These are phyloP conservation scores for Agrotis segetum DNA, from an alignment of 2,888 invertebrate species.

Conservation along the genomic window DNA sequence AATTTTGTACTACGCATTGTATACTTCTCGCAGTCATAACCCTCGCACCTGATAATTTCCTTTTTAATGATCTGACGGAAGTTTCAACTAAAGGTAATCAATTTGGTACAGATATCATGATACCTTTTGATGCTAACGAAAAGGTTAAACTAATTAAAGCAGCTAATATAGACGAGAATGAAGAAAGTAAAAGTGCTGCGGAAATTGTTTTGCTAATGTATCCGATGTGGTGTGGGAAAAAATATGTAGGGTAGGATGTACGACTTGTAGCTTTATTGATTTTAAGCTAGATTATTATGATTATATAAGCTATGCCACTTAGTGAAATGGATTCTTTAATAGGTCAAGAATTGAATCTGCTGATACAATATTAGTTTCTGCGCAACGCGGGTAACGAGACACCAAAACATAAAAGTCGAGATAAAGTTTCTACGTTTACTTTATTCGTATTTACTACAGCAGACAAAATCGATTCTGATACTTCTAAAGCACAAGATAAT, in stretches of 20 bases:
- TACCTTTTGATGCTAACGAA: conserved; percentile 43
- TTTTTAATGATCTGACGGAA: conserved; percentile 51
- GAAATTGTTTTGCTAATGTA: conserved; percentile 58
- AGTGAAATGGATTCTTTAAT: not conserved
- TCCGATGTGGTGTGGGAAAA: conserved; percentile 48
- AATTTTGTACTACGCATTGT: conserved; percentile 59
- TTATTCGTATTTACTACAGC: not conserved
- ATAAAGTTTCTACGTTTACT: conserved; percentile 4
- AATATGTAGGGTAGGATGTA: conserved; percentile 23
- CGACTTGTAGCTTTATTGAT: conserved; percentile 1
- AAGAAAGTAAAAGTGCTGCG: conserved; percentile 60
- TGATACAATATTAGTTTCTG: conserved; percentile 3
- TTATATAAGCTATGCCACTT: not conserved
- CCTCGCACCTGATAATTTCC: conserved; percentile 46
- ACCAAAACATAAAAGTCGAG: not conserved
- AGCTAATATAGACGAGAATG: conserved; percentile 33
- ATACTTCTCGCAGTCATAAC: conserved; percentile 44
- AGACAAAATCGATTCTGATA: conserved; percentile 26
- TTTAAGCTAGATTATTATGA: conserved; percentile 15
- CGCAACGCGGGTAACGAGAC: conserved; percentile 5
- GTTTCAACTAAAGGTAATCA: conserved; percentile 54
- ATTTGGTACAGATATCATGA: conserved; percentile 46
- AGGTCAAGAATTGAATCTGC: not conserved
- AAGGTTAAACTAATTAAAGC: conserved; percentile 56
- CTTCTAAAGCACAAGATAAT: conserved; percentile 4